These are phyloP conservation scores for Gymnocypris eckloni DNA, from an alignment of 2,797 vertebrate species.

Conservation along the genomic window DNA sequence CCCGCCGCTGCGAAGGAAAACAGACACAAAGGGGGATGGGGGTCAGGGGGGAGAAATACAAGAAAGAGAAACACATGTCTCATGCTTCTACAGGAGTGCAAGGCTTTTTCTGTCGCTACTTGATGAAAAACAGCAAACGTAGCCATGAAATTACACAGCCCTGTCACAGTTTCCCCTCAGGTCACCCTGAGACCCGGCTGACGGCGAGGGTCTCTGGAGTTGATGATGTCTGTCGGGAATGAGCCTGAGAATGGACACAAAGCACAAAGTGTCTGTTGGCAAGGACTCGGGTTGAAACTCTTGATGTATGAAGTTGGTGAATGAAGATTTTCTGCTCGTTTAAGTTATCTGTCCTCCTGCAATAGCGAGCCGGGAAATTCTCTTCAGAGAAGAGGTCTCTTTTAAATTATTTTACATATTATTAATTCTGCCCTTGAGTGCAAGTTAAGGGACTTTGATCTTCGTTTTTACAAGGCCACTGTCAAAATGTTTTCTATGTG, in stretches of 20 bases:
- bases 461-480: conserved; percentile 60
- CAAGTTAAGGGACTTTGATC: conserved; percentile 38
- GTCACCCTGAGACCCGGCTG: conserved; percentile 4
- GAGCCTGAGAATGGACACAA: conserved; percentile 8
- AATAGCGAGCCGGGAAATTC: conserved; percentile 19
- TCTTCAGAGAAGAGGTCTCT: conserved; percentile 30
- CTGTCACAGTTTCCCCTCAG: conserved; percentile 37
- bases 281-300: conserved; percentile 11
- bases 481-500: not conserved
- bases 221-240: conserved; percentile 35
- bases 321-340: conserved; percentile 34
- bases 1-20: conserved; percentile 45
- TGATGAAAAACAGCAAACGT: conserved; percentile 49
- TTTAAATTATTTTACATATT: conserved; percentile 39
- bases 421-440: conserved; percentile 40
- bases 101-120: conserved; percentile 37
- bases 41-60: conserved; percentile 12
- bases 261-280: conserved; percentile 23
- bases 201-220: conserved; percentile 31
- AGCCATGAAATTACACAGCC: conserved; percentile 37
- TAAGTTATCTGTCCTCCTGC: conserved; percentile 19
- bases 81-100: conserved; percentile 22
- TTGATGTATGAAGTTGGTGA: conserved; percentile 30
- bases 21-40: conserved; percentile 36
- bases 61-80: conserved; percentile 42